Percentiles rank a stretch among this genome's conserved stretches.
phyloP scores from a whole-genome alignment of 2,888 invertebrate genomes.

The Pantelozetes paolii region DNA sequence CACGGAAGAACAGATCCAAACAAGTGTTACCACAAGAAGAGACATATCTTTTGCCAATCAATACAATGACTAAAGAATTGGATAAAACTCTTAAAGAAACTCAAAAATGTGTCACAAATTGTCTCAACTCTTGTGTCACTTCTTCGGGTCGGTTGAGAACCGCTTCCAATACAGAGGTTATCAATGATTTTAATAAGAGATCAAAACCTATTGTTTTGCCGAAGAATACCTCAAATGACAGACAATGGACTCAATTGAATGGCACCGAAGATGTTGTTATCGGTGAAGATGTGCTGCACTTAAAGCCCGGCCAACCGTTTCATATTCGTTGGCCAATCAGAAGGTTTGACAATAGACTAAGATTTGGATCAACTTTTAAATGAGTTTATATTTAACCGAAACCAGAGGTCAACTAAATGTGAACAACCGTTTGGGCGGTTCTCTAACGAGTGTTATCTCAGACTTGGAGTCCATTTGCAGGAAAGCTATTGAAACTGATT shows the following conservation, averaged over 20 bases:
- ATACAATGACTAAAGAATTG: slow-evolving; percentile 39
- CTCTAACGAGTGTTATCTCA: slow-evolving; percentile 72
- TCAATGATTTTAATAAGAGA: slow-evolving; percentile 34
- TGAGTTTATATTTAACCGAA: no score
- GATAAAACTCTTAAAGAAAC: slow-evolving; percentile 45
- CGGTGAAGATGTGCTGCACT: slow-evolving; percentile 44
- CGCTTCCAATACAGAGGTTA: slow-evolving; percentile 1
- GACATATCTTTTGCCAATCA: slow-evolving; percentile 43
- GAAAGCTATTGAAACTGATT: slow-evolving; percentile 67
- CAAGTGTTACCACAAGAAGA: slow-evolving; percentile 48
- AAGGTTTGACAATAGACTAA: slow-evolving; percentile 35
- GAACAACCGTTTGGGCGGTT: slow-evolving; percentile 77
- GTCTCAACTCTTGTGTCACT: slow-evolving; percentile 10
- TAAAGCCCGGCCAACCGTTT: slow-evolving; percentile 59
- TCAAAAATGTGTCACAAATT: slow-evolving; percentile 24
- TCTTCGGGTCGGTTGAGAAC: slow-evolving; percentile 1
- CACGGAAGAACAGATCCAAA: slow-evolving; percentile 58
- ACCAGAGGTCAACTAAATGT: slow-evolving; percentile 77
- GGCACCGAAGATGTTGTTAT: slow-evolving; percentile 37
- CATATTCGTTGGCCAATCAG: slow-evolving; percentile 85
- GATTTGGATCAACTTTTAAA: no score
- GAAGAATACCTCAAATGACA: background rate
- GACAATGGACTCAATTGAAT: slow-evolving; percentile 11
- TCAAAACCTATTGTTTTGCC: slow-evolving; percentile 34
- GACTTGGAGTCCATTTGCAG: slow-evolving; percentile 87